These are phyloP conservation scores for Andrena praecox DNA, from an alignment of 2,888 invertebrate species.

Conservation along the genomic window DNA sequence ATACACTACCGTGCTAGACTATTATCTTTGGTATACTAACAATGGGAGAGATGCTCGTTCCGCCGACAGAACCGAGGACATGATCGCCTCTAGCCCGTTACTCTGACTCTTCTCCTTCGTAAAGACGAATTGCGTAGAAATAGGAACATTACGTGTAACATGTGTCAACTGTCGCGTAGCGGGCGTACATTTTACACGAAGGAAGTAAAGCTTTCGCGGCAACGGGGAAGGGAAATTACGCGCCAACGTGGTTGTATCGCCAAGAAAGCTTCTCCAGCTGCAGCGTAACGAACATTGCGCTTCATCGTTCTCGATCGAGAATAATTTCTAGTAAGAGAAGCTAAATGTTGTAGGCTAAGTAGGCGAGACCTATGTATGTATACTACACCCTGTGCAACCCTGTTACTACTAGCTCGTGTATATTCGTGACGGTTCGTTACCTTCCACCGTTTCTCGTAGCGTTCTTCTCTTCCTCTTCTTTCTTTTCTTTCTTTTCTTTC, in stretches of 20 bases:
- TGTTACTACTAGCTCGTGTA: too few relatives aligned
- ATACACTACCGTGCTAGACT: conserved; percentile 69
- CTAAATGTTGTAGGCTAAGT: too few relatives aligned
- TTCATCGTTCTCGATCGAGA: background rate
- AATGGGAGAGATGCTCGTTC: conserved; percentile 66
- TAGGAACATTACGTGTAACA: conserved; percentile 74
- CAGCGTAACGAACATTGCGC: background rate
- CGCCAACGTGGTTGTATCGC: background rate
- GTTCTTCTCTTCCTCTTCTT: too few relatives aligned
- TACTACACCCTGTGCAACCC: too few relatives aligned
- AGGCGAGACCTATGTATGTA: too few relatives aligned
- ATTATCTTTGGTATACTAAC: conserved; percentile 80
- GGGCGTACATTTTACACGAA: background rate
- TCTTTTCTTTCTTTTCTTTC: too few relatives aligned
- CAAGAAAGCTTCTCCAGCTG: background rate
- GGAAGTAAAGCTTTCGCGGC: background rate
- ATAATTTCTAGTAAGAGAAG: background rate
- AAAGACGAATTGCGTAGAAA: conserved; percentile 64
- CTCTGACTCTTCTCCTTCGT: conserved; percentile 30
- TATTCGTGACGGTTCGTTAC: too few relatives aligned
- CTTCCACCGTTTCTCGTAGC: too few relatives aligned
- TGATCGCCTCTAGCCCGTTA: conserved; percentile 39
- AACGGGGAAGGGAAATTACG: background rate
- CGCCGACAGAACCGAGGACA: conserved; percentile 70
- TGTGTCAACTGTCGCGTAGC: conserved; percentile 39